phyloP scores from a whole-genome alignment of 2,113 vertebrate genomes.

The Anolis sagrei region DNA sequence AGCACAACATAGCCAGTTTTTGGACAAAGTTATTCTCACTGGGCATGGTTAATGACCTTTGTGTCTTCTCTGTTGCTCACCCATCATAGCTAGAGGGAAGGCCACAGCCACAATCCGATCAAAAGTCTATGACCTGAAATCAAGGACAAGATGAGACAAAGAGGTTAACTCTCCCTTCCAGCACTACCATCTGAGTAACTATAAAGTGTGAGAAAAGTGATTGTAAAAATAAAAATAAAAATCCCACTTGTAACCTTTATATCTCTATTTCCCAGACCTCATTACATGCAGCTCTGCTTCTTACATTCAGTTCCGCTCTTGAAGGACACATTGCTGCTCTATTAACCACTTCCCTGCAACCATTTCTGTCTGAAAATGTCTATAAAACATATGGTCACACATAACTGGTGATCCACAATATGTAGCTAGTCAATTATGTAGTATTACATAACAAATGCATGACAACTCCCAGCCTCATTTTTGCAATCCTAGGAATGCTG shows the following conservation, averaged over 20 bases:
- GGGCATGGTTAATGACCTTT: conserved; percentile 7
- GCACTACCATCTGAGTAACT: conserved; percentile 2
- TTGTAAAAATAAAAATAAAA: conserved; percentile 10
- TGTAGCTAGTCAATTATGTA: neutral
- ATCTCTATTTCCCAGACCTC: conserved; percentile 4
- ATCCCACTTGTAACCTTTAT: conserved; percentile 15
- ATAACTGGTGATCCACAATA: too few species aligned
- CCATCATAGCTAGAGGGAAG: conserved; percentile 2
- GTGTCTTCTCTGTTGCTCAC: neutral
- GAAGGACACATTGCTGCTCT: neutral
- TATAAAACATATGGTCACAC: too few species aligned
- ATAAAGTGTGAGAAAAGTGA: conserved; percentile 1
- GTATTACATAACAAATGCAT: too few species aligned
- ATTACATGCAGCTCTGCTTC: conserved; percentile 15
- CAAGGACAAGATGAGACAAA: conserved; percentile 16
- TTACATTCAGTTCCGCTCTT: neutral
- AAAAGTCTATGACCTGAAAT: conserved; percentile 14
- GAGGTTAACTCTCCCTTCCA: conserved; percentile 22
- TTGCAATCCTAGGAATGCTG: neutral
- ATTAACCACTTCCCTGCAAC: neutral
- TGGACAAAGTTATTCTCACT: neutral
- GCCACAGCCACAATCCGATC: neutral
- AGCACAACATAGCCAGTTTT: neutral
- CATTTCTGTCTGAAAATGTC: neutral
- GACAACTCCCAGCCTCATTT: too few species aligned